These are phyloP conservation scores for Calyptommatus sinebrachiatus DNA, from an alignment of 2,113 vertebrate species.

Conservation along the genomic window DNA sequence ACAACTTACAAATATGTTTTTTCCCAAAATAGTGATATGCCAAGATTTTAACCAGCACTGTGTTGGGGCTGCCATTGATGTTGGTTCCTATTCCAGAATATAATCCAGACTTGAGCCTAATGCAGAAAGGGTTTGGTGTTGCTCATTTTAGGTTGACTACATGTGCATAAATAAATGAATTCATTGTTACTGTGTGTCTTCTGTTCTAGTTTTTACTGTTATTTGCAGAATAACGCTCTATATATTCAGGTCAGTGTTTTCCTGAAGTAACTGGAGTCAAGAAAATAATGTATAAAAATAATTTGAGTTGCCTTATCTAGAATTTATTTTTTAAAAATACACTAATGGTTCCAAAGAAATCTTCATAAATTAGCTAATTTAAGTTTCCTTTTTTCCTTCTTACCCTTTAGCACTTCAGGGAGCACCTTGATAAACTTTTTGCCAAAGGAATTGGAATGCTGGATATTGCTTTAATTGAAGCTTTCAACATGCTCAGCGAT, in stretches of 20 bases:
- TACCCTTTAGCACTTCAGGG: slow-evolving; percentile 87
- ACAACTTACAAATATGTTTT: no score
- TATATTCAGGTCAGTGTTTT: background rate
- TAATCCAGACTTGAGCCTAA: no score
- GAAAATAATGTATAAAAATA: background rate
- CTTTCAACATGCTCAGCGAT: slow-evolving; percentile 89
- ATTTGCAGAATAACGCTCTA: background rate
- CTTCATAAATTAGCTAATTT: background rate
- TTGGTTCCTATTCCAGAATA: no score
- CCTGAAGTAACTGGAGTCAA: background rate
- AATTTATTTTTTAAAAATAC: background rate
- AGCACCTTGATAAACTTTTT: slow-evolving; percentile 91
- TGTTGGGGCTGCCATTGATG: no score
- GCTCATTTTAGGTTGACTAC: no score
- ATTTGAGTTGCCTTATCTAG: background rate
- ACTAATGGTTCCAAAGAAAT: background rate
- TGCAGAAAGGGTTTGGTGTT: no score
- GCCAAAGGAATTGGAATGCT: slow-evolving; percentile 97
- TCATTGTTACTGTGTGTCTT: background rate
- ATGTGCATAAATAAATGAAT: background rate
- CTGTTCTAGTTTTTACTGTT: background rate
- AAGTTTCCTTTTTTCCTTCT: slow-evolving; percentile 15
- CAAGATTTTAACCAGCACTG: no score
- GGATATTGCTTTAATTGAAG: slow-evolving; percentile 91
- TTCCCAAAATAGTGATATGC: no score